Evolutionary conservation across 2,797 vertebrate genomes (phyloP).

Genomic region (Geotria australis): DNA sequence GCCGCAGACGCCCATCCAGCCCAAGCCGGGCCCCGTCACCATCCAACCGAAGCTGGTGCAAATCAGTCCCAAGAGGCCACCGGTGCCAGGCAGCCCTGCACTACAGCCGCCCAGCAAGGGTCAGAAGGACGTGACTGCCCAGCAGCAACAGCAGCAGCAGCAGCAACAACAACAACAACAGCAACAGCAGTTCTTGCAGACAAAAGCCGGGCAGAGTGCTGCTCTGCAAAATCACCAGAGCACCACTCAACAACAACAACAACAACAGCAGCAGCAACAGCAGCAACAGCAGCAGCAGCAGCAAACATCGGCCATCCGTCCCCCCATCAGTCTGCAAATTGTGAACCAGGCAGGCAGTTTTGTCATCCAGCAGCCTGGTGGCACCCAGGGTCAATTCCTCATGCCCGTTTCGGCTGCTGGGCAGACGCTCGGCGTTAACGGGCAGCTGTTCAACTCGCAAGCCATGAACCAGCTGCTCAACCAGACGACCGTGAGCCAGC

Average conservation of each 20-base stretch:
- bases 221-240: neutral
- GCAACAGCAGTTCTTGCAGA: neutral
- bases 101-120: neutral
- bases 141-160: neutral
- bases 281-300: neutral
- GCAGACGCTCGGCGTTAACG: neutral
- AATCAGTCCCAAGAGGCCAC: slow-evolving; percentile 17
- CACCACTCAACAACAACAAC: too few species aligned
- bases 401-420: neutral
- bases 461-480: neutral
- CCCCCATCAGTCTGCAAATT: neutral
- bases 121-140: neutral
- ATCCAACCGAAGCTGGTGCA: slow-evolving; percentile 24
- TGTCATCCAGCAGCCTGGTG: neutral
- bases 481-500: neutral
- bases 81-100: neutral
- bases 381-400: neutral
- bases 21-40: slow-evolving; percentile 30
- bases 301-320: neutral
- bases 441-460: neutral
- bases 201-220: neutral
- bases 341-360: neutral
- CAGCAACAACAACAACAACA: neutral
- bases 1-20: slow-evolving; percentile 79
- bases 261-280: neutral